Conservation (phyloP, 92 coral and sea anemone species). For the Porites lobata region DNA sequence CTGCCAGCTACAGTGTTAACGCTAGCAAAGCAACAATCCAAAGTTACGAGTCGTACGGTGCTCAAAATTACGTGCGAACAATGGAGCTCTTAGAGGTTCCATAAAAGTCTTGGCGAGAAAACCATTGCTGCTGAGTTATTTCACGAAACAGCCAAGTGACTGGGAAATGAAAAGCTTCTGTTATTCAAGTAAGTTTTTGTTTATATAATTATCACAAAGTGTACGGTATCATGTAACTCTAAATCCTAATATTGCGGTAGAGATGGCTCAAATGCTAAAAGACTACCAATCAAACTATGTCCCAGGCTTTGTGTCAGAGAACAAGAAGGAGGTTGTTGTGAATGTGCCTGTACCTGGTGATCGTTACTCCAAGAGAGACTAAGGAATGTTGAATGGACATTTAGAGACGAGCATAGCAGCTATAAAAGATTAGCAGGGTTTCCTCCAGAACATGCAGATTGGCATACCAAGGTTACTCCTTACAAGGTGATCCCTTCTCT, state of each 20-base stretch:
- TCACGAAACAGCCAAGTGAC: not conserved
- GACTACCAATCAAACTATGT: constrained; percentile 38
- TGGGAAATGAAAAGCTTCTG: not conserved
- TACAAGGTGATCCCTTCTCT: constrained; percentile 40
- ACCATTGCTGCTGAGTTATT: not conserved
- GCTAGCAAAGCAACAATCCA: constrained; percentile 22
- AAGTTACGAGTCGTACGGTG: constrained; percentile 31
- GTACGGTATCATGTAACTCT: no score
- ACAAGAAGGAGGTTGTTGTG: constrained; percentile 13
- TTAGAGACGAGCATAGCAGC: constrained; percentile 40
- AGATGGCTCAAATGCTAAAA: constrained; percentile 52
- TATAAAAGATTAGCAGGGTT: constrained; percentile 52
- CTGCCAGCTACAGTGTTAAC: constrained; percentile 50
- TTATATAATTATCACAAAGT: no score
- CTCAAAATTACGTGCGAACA: constrained; percentile 15
- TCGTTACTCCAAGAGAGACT: constrained; percentile 69
- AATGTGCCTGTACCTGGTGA: constrained; percentile 66
- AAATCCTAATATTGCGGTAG: constrained; percentile 62
- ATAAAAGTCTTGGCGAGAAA: not conserved
- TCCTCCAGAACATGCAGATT: constrained; percentile 68
- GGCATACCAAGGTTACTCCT: constrained; percentile 70
- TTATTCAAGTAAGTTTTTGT: not conserved
- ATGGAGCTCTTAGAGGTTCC: not conserved
- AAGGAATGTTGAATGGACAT: constrained; percentile 68
- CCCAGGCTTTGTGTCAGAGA: constrained; percentile 9